Conservation (phyloP, 2,113 vertebrate species). For the Lutjanus erythropterus region DNA sequence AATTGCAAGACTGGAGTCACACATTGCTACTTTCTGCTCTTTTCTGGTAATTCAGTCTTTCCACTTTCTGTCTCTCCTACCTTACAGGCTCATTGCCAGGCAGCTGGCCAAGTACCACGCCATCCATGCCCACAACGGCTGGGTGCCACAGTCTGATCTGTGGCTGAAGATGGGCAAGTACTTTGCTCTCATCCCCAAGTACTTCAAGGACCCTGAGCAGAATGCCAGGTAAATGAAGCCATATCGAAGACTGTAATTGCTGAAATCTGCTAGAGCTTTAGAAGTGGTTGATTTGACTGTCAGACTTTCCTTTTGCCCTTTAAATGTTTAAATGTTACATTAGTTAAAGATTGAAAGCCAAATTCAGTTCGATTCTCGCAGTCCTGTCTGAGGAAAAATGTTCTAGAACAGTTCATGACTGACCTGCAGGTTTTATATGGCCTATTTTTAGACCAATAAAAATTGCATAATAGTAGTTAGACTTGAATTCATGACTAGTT, state of each 20-base stretch:
- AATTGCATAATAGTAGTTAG: background rate
- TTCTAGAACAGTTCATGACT: background rate
- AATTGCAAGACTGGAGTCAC: too few relatives aligned
- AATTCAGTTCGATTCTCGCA: background rate
- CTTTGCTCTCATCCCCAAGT: constrained; percentile 93
- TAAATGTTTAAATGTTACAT: background rate
- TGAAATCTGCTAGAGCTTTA: background rate
- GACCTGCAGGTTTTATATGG: background rate
- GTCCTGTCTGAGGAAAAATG: background rate
- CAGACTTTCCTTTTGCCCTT: background rate
- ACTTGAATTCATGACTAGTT: background rate
- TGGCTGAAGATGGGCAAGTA: constrained; percentile 98
- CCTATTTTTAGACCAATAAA: background rate
- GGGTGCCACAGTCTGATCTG: constrained; percentile 96
- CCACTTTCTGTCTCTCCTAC: constrained; percentile 13
- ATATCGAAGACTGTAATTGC: fast-evolving
- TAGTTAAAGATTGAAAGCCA: background rate
- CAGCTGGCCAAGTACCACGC: constrained; percentile 97
- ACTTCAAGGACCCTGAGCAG: constrained; percentile 88
- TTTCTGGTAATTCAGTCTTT: background rate
- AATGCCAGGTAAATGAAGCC: constrained; percentile 90
- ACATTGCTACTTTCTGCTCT: background rate
- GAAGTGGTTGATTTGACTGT: background rate
- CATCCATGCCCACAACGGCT: constrained; percentile 98
- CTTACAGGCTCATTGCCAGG: constrained; percentile 92